Base-by-base conservation (phyloP, 1,140 invertebrate species). In the Subanguina moxae region DNA sequence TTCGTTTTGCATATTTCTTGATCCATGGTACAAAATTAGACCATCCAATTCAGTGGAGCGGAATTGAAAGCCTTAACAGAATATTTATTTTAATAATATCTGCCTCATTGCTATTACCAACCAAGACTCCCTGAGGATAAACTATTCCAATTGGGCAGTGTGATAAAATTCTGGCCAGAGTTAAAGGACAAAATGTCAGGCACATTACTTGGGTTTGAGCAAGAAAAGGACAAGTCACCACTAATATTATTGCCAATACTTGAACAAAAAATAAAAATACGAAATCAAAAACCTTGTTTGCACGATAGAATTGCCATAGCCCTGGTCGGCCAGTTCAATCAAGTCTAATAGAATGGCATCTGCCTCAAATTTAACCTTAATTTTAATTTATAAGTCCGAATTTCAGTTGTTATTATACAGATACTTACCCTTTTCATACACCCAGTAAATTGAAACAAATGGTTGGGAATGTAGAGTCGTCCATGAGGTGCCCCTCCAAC, bases 31-130 rank as follows among this genome's bases (percentile, higher is more conserved):
- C 77, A 96, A 88, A 64, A 97, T 88, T 62, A 97, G 86, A 17
- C 93, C 93, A 83, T 94, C 91, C 1, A 91, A 88, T 84, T 96
- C 93, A 79, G 90, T 92, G 19, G 93, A 96, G 67, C 93, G 88
- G 78, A 97, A 85, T 74, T 84, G 82, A 59, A 81, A 81, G 1
- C 76, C 77, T 78, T n/a, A 43, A 78, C 17, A 21, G 15, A 15
- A 52, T 7, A 21, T 52, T n/a, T 58, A 58, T 58, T 11, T 11
- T 30, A 61, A 61, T 61, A 43, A 21, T 61, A 7, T 61, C 8
- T 52, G 23, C 3, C 3, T 52, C 48, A 25, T 7, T 19, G n/a
- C 64, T 64, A 11, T 23, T 0, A 82, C 80, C 11, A 38, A 38
- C 32, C 80, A 5, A 82, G 57, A 65, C 70, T 82, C 43, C 80